Percentiles rank a stretch among this genome's conserved stretches.
Evolutionary conservation across 2,888 invertebrate genomes (phyloP).

Genomic region (Andrena flavipes): DNA sequence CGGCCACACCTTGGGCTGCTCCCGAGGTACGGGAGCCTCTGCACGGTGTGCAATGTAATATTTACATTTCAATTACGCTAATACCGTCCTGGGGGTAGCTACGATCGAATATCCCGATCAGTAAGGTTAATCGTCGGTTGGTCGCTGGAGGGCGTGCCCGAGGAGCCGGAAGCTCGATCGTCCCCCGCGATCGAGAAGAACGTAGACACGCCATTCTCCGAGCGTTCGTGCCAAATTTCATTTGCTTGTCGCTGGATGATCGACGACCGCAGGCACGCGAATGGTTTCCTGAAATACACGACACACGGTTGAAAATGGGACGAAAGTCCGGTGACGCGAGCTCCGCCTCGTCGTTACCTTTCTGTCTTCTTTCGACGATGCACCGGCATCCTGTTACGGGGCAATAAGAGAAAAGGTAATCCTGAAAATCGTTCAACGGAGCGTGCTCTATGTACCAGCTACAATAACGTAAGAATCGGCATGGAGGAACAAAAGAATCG

Average conservation of each 20-base stretch:
- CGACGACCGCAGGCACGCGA: constrained; percentile 35
- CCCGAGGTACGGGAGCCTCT: constrained; percentile 20
- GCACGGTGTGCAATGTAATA: constrained; percentile 34
- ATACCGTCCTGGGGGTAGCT: constrained; percentile 12
- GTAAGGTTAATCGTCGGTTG: constrained; percentile 4
- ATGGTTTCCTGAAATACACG: constrained; percentile 48
- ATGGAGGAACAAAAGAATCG: constrained; percentile 41
- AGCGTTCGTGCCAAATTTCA: constrained; percentile 48
- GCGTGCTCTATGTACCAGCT: not conserved
- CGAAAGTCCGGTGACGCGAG: not conserved
- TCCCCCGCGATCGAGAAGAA: constrained; percentile 16
- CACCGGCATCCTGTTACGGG: constrained; percentile 8
- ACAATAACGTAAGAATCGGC: constrained; percentile 23
- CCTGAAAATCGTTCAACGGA: constrained; percentile 21
- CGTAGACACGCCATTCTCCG: constrained; percentile 28
- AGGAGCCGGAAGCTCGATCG: constrained; percentile 22
- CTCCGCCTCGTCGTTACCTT: not conserved
- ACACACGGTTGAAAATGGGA: not conserved
- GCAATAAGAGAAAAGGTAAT: constrained; percentile 10
- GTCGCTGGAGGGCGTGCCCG: not conserved
- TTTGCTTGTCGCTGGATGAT: constrained; percentile 40
- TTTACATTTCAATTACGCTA: constrained; percentile 51
- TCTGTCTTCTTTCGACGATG: constrained; percentile 38
- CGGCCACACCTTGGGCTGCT: constrained; percentile 42
- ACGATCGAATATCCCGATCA: constrained; percentile 14